Base-by-base conservation (phyloP, 1,140 invertebrate species). In the Helicoverpa armigera region DNA sequence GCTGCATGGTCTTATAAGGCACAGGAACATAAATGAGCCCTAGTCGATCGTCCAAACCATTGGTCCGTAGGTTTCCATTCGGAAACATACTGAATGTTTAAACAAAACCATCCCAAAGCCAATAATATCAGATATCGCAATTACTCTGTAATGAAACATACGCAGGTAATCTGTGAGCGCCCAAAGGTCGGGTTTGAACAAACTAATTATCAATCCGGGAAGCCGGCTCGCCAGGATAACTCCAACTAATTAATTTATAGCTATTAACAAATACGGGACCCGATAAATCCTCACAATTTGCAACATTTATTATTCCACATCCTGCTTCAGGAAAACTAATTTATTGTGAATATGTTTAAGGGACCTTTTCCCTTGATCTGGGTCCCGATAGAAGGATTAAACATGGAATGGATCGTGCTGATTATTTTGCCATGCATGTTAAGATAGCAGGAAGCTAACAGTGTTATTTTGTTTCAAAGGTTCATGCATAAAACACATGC, bases 131-230 rank as follows among this genome's bases (percentile, higher is more conserved):
- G 13, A 14, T 14, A 65, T 16, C 31, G 10, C 63, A 70, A 70
- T 29, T 29, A 18, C 13, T 65, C 23, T 3, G 23, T 13, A n/a
- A 31, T 56, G n/a, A 72, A 72, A 53, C 73, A 76, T 48, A 61
- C 35, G 4, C 69, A 53, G 23, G 50, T 72, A 72, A 72, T 54
- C 69, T 72, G 50, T 53, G 48, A 43, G 58, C 12, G 23, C n/a
- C 35, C 11, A 18, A 67, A 75, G 75, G 75, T 65, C 61, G 48
- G 48, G 51, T 35, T 61, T 29, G 35, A 43, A 77, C 77, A 77
- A 83, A 80, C 82, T 80, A 80, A 77, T 83, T 80, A 83, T 83
- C 82, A 83, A 80, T 83, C 73, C 78, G 50, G 31, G 48, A 11
- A n/a, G 5, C 74, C 67, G 48, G 56, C 78, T 69, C 60, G 29